Base-by-base conservation (phyloP, 2,113 vertebrate species). In the Hassar affinis region DNA sequence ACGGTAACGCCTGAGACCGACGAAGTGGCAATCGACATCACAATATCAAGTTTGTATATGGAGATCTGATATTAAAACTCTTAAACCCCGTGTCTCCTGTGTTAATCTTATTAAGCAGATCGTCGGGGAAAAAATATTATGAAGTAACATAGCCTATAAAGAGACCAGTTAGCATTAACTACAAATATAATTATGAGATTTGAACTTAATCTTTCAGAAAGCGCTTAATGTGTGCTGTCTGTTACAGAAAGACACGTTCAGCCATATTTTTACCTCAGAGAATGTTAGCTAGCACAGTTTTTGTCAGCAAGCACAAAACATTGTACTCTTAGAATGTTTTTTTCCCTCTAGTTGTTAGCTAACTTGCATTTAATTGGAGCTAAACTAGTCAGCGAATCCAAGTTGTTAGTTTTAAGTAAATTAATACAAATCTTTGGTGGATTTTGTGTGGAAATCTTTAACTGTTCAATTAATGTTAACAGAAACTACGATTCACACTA, bases 11-110 rank as follows among this genome's bases (percentile, higher is more conserved):
- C 84, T 76, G 86, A 77, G 82, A 68, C n/a, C 72, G 83, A 77
- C 87, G 49, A 83, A 74, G 69, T 18, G 85, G 86, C 87, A 82
- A 89, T 81, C 79, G 74, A 83, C 76, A 33, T 80, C 85, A 90
- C 89, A 85, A 86, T 89, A 87, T 89, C 30, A 52, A 79, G 83
- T 91, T 90, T 90, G 86, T 90, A 88, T 69, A 86, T 90, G 88
- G 51, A 89, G 85, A 87, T 87, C 87, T 90, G 89, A 88, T 91
- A 92, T 89, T 91, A 91, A 92, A 92, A 88, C 59, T 45, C 30
- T 66, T 52, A 52, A 83, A 64, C 54, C 57, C 38, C 8, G 22
- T 14, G 11, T 49, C n/a, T 82, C 27, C 5, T 20, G 68, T 20
- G 35, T 59, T 76, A n/a, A 33, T n/a, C 33, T 38, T 42, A n/a